Evolutionary conservation across 2,113 vertebrate genomes (phyloP).

Genomic region (Orientallactaga bullata): DNA sequence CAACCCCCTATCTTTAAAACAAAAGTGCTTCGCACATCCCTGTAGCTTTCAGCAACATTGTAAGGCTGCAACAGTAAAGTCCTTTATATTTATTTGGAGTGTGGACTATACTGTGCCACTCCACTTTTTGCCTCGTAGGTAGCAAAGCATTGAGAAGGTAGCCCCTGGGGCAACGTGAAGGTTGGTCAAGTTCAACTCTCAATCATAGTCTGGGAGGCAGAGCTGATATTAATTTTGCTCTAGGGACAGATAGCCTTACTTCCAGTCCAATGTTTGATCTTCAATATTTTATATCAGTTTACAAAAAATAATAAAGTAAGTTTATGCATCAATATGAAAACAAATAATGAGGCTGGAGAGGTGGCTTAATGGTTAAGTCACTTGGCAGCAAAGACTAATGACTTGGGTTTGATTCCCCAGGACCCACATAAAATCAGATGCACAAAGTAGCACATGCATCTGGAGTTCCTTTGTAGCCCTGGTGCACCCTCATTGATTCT

Average conservation of each 20-base stretch:
- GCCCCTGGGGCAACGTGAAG: constrained; percentile 21
- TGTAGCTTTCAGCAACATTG: constrained; percentile 69
- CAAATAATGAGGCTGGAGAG: no score
- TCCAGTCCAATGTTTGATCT: background rate
- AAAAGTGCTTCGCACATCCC: constrained; percentile 66
- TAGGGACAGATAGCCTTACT: background rate
- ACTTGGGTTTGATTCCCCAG: no score
- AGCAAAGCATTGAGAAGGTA: constrained; percentile 54
- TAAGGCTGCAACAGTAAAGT: constrained; percentile 46
- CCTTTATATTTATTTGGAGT: constrained; percentile 71
- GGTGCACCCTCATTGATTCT: no score
- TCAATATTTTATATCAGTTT: constrained; percentile 79
- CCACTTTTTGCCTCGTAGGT: constrained; percentile 71
- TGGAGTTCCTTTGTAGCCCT: no score
- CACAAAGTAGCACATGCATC: no score
- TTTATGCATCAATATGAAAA: constrained; percentile 80
- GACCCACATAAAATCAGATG: no score
- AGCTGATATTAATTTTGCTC: constrained; percentile 60
- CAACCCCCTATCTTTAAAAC: constrained; percentile 33
- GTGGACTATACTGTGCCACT: constrained; percentile 43
- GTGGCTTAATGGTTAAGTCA: no score
- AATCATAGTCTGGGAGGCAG: constrained; percentile 63
- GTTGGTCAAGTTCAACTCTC: constrained; percentile 68
- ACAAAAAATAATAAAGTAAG: constrained; percentile 76
- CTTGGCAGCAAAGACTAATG: no score